Percentiles rank a stretch among this genome's conserved stretches.
Evolutionary conservation across 2,888 invertebrate species (phyloP).

Genomic region (Synergus japonicus): DNA sequence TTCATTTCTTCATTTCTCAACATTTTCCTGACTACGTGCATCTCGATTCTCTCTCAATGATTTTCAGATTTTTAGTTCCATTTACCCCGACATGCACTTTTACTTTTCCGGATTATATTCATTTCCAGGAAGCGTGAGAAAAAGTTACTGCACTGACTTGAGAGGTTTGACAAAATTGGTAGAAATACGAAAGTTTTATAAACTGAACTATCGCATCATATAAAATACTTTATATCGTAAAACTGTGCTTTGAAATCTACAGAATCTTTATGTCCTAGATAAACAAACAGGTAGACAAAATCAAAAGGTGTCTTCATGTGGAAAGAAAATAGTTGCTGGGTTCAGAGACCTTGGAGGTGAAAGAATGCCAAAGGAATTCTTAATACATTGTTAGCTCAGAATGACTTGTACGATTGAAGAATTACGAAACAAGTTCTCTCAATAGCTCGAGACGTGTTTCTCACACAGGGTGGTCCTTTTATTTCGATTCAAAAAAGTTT

Average conservation of each 20-base stretch:
- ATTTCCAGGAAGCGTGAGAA: too few species aligned
- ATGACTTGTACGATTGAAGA: constrained; percentile 32
- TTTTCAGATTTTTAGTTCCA: constrained; percentile 5
- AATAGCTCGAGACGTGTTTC: constrained; percentile 8
- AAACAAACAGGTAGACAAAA: neutral
- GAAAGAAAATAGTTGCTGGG: neutral
- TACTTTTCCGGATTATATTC: neutral
- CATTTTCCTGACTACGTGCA: constrained; percentile 13
- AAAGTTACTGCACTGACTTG: too few species aligned
- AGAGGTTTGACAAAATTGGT: too few species aligned
- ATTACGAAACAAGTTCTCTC: constrained; percentile 28
- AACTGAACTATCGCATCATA: too few species aligned
- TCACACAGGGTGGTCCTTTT: constrained; percentile 1
- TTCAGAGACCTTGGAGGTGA: neutral
- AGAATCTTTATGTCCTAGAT: neutral
- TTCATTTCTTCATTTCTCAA: constrained; percentile 41
- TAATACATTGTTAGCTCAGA: neutral
- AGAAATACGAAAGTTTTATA: too few species aligned
- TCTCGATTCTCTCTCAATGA: constrained; percentile 3
- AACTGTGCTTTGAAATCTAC: too few species aligned
- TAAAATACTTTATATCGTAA: too few species aligned
- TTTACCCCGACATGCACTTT: neutral
- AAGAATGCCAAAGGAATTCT: constrained; percentile 28
- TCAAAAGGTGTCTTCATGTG: neutral
- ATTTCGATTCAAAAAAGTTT: neutral